Conservation (phyloP, 2,113 vertebrate genomes). For the Ophthalmolycus amberensis region DNA sequence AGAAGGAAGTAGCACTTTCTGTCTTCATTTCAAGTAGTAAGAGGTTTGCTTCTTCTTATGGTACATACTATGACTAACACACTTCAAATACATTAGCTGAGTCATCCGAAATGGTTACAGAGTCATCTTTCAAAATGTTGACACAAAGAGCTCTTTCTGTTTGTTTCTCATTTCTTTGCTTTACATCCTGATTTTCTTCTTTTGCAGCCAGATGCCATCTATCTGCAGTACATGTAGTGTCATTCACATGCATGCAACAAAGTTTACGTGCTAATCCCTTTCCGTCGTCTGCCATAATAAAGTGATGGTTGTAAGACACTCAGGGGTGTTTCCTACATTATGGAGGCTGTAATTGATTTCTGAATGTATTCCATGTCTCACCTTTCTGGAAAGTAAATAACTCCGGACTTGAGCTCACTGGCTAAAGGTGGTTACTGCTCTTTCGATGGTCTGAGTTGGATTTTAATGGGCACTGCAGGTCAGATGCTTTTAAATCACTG, state of each 20-base stretch:
- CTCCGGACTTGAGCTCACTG: conserved; percentile 1
- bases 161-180: conserved; percentile 2
- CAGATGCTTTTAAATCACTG: conserved; percentile 1
- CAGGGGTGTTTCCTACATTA: conserved; percentile 18
- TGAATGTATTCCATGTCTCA: conserved; percentile 53
- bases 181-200: not conserved
- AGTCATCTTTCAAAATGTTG: conserved; percentile 31
- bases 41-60: not conserved
- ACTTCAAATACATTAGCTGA: conserved; percentile 15
- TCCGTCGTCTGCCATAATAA: not conserved
- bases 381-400: conserved; percentile 79
- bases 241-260: not conserved
- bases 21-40: conserved; percentile 17
- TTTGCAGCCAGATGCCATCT: conserved; percentile 11
- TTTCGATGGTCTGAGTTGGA: not conserved
- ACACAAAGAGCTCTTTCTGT: conserved; percentile 9
- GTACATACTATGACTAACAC: conserved; percentile 17
- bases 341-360: conserved; percentile 66
- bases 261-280: not conserved
- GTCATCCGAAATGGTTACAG: conserved; percentile 8
- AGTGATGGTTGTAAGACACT: not conserved
- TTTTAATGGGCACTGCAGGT: conserved; percentile 2
- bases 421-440: conserved; percentile 4
- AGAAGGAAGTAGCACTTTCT: not conserved
- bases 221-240: not conserved